phyloP scores from a whole-genome alignment of 2,113 vertebrate genomes.

The Muntiacus muntjak region DNA sequence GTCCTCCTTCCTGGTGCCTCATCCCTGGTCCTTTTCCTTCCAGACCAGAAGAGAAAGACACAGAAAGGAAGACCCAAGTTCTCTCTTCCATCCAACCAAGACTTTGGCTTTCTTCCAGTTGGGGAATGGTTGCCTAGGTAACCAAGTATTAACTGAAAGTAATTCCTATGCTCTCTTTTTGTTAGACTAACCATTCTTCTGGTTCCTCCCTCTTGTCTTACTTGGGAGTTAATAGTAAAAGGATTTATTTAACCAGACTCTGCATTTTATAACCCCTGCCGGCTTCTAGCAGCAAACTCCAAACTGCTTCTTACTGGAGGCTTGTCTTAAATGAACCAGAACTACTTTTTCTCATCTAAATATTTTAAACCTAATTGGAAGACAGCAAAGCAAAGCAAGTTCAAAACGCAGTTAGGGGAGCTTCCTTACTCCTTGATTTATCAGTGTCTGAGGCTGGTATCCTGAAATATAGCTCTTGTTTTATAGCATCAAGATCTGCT shows the following conservation, averaged over 20 bases:
- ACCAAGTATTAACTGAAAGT: slow-evolving; percentile 21
- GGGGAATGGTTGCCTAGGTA: slow-evolving; percentile 24
- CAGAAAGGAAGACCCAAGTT: not conserved
- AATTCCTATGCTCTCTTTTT: slow-evolving; percentile 4
- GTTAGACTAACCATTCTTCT: not conserved
- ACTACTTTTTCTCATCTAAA: slow-evolving; percentile 62
- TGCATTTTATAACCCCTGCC: slow-evolving; percentile 58
- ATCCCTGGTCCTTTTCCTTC: not conserved
- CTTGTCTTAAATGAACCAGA: slow-evolving; percentile 69
- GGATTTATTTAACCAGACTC: slow-evolving; percentile 66
- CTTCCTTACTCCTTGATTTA: slow-evolving; percentile 37
- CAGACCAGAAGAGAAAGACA: not conserved
- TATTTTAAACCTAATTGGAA: slow-evolving; percentile 70
- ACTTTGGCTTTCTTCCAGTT: slow-evolving; percentile 3
- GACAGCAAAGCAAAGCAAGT: slow-evolving; percentile 54
- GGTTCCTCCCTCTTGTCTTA: slow-evolving; percentile 35
- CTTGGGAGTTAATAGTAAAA: slow-evolving; percentile 55
- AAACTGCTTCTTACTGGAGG: slow-evolving; percentile 60
- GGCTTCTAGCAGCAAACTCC: slow-evolving; percentile 42
- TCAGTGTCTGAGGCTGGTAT: slow-evolving; percentile 2
- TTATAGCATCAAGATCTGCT: not conserved
- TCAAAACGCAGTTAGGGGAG: slow-evolving; percentile 15
- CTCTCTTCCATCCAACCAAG: not conserved
- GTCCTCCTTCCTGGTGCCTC: not conserved
- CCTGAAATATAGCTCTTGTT: slow-evolving; percentile 1